phyloP scores from a whole-genome alignment of 1,140 invertebrate genomes.

The Latrodectus geometricus region DNA sequence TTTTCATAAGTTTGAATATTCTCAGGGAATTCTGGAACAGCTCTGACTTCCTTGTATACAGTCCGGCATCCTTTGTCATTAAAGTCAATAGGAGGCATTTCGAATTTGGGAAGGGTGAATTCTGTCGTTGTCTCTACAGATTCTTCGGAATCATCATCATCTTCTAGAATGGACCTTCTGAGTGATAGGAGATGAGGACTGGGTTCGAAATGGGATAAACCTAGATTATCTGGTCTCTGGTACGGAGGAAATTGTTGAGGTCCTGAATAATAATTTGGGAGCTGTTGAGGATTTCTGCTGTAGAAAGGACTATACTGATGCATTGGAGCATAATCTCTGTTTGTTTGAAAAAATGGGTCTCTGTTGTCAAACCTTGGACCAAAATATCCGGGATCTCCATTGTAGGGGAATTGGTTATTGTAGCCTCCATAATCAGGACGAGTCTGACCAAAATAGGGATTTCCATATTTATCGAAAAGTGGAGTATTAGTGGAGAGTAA shows the following conservation, averaged over 20 bases:
- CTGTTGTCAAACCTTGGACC: not conserved
- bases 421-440: not conserved
- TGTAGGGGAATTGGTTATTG: not conserved
- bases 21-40: not conserved
- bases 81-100: slow-evolving; percentile 54
- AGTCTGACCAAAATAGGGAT: not conserved
- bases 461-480: not conserved
- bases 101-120: slow-evolving; percentile 49
- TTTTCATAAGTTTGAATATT: not conserved
- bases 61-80: slow-evolving; percentile 48
- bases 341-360: not conserved
- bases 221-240: not conserved
- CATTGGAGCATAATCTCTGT: not conserved
- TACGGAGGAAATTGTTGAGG: not conserved
- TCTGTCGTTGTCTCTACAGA: not conserved
- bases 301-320: not conserved
- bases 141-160: not conserved
- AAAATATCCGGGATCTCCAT: not conserved
- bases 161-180: slow-evolving; percentile 40
- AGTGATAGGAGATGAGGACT: slow-evolving; percentile 39
- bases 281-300: not conserved
- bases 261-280: not conserved
- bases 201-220: not conserved
- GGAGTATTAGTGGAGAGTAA: too few relatives aligned
- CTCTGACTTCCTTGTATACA: slow-evolving; percentile 41